Percentiles rank a stretch among this genome's conserved stretches.
phyloP scores from a whole-genome alignment of 53 echinoderm and acorn worm genomes.

The Actinopyga echinites region DNA sequence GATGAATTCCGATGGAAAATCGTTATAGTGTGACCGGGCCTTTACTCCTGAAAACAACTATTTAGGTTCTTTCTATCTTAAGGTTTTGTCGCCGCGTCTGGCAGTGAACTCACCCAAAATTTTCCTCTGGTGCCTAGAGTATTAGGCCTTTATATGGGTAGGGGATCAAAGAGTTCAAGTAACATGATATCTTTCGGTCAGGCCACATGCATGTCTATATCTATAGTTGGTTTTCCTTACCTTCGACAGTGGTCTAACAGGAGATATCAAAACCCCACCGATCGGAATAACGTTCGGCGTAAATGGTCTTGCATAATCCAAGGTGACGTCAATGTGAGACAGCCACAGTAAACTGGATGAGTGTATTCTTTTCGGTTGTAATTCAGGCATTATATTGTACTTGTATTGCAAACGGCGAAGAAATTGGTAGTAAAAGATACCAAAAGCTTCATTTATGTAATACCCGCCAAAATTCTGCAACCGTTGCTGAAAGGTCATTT shows the following conservation, averaged over 20 bases:
- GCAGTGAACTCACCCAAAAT: no score
- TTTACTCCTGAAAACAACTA: no score
- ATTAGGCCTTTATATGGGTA: no score
- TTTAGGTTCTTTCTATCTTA: no score
- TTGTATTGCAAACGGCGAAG: conserved; percentile 10
- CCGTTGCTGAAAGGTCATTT: conserved; percentile 61
- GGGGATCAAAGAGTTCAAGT: no score
- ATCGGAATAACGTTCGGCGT: conserved; percentile 55
- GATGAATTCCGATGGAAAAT: no score
- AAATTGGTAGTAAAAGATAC: not conserved
- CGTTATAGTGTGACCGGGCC: no score
- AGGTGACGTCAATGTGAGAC: conserved; percentile 50
- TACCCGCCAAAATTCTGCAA: conserved; percentile 36
- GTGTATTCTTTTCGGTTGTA: conserved; percentile 36
- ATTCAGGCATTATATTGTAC: conserved; percentile 39
- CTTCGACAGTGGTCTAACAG: conserved; percentile 32
- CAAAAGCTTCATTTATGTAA: not conserved
- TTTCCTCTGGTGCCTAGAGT: no score
- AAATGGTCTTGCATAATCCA: conserved; percentile 69
- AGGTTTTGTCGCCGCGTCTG: no score
- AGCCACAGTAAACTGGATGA: conserved; percentile 57
- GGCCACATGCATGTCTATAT: no score
- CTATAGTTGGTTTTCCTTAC: conserved; percentile 2
- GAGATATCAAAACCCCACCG: conserved; percentile 42
- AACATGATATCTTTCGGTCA: no score